phyloP scores from a whole-genome alignment of 2,113 vertebrate genomes.

The Cyprinus carpio region DNA sequence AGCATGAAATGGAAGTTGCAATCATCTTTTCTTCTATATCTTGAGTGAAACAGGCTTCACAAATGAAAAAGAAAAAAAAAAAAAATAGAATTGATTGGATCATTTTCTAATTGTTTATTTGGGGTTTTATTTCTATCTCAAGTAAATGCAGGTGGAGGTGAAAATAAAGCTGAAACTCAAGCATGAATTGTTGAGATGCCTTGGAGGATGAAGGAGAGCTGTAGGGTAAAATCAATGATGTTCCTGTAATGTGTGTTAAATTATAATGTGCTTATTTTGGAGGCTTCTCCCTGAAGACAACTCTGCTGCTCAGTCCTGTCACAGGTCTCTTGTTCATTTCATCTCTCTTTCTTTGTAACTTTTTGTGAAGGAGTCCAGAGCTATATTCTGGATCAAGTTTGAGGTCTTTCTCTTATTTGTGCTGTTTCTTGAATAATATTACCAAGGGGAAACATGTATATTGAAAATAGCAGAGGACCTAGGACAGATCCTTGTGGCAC shows the following conservation, averaged over 20 bases:
- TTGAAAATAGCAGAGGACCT: too few relatives aligned
- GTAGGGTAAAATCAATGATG: slow-evolving; percentile 41
- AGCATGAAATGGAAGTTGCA: not conserved
- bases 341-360: not conserved
- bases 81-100: not conserved
- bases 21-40: not conserved
- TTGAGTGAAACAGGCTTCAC: not conserved
- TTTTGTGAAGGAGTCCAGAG: not conserved
- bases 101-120: not conserved
- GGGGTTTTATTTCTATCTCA: not conserved
- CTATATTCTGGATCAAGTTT: not conserved
- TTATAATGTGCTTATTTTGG: slow-evolving; percentile 48
- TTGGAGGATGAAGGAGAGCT: not conserved
- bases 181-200: slow-evolving; percentile 39
- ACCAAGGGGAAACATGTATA: too few relatives aligned
- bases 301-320: not conserved
- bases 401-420: not conserved
- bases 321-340: not conserved
- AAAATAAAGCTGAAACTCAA: not conserved
- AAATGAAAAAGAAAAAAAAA: not conserved
- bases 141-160: not conserved
- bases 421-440: not conserved
- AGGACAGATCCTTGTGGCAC: too few relatives aligned
- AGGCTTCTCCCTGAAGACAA: slow-evolving; percentile 17
- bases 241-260: slow-evolving; percentile 45